phyloP scores from a whole-genome alignment of 2,888 invertebrate species.

The Philonicus albiceps region DNA sequence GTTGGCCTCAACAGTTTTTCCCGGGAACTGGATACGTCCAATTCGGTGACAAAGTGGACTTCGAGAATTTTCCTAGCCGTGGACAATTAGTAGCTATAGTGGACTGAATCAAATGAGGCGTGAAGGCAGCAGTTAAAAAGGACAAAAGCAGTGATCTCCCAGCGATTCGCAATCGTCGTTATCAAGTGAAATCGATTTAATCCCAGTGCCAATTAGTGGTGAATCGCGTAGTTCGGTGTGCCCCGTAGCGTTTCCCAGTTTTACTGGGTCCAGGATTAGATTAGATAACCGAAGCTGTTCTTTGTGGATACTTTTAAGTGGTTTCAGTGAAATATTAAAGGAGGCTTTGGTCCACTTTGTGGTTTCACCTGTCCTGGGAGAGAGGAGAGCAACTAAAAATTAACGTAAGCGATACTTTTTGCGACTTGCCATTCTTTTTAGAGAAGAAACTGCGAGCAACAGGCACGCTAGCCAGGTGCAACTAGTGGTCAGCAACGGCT shows the following conservation, averaged over 20 bases:
- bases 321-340: not conserved
- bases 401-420: not conserved
- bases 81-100: not conserved
- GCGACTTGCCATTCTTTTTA: not conserved
- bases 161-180: not conserved
- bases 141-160: not conserved
- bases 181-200: not conserved
- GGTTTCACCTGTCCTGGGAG: not conserved
- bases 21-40: slow-evolving; percentile 60
- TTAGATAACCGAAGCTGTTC: not conserved
- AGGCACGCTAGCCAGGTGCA: not conserved
- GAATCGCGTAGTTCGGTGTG: not conserved
- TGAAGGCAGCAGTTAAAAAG: not conserved
- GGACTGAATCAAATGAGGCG: slow-evolving; percentile 1
- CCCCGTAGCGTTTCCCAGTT: not conserved
- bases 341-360: not conserved
- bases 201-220: not conserved
- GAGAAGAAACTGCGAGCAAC: not conserved
- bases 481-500: not conserved
- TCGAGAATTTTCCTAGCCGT: not conserved
- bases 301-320: not conserved
- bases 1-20: slow-evolving; percentile 63
- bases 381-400: not conserved
- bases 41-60: not conserved
- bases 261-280: not conserved